Evolutionary conservation across 1,140 invertebrate genomes (phyloP), one percentile per base, ranked within the genome.

Genomic region (Batillaria attramentaria): DNA sequence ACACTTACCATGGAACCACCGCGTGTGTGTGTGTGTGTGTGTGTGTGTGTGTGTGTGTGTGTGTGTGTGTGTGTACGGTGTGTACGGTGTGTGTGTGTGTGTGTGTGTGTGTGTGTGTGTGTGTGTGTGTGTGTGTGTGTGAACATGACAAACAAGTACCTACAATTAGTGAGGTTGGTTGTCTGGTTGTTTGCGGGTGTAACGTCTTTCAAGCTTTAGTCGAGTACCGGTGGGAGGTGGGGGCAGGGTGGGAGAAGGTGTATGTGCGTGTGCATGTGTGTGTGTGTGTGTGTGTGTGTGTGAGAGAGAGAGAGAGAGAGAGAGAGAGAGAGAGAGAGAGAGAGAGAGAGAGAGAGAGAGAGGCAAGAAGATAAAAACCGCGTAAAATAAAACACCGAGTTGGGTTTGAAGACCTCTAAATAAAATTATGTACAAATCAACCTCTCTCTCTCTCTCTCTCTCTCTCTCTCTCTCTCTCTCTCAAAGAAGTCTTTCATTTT

Each of bases 51-150:
- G 57, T 62, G 13, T 62, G 57, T 62, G 57, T 62, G 57, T 62
- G 57, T 62, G 13, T 62, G 57, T 62, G 13, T 62, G 57, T 62
- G 57, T 16, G 57, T 62, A 6, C n/a, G 20, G 57, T 62, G 57
- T 62, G 57, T 62, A 28, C 31, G 57, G 57, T 62, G 57, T 62
- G 57, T 62, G 57, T 62, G 57, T 62, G 57, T 62, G 57, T 62
- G 57, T 62, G 57, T 62, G 57, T 62, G 57, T 62, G 57, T 62
- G 57, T 62, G 57, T 62, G 57, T 62, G 57, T 62, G 57, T 62
- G 57, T 62, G 57, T 62, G 57, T 62, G 57, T 62, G 57, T 62
- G 57, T 62, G 57, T 62, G 57, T 62, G 57, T 62, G 57, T 62
- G 57, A 10, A 62, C 20, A 28, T 60, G 57, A 60, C 57, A 28